Percentiles rank a stretch among this genome's conserved stretches.
These are phyloP conservation scores for Frankliniella fusca DNA, from an alignment of 2,888 invertebrate species.

Conservation along the genomic window DNA sequence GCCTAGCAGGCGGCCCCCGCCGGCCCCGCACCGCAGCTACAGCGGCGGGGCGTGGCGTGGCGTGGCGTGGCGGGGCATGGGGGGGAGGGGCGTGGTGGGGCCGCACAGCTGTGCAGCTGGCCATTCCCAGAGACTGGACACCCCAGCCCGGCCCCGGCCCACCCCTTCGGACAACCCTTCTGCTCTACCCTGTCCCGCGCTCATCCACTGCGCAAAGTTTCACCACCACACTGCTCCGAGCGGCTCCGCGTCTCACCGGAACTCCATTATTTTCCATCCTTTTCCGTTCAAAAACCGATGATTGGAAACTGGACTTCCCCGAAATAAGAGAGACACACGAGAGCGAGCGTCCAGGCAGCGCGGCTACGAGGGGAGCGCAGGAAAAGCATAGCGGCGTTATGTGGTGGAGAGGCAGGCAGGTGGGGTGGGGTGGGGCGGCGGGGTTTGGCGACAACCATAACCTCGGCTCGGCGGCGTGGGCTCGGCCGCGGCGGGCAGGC, in stretches of 20 bases:
- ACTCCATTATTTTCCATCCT: no score
- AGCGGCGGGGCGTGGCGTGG: neutral
- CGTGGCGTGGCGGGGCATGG: neutral
- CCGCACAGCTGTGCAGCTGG: constrained; percentile 9
- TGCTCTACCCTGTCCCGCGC: neutral
- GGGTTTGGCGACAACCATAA: neutral
- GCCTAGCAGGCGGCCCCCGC: neutral
- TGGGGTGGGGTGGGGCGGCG: neutral
- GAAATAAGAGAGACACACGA: neutral
- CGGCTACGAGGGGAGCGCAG: no score
- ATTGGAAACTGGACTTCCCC: no score
- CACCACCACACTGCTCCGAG: neutral
- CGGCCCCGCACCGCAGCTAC: constrained; percentile 2
- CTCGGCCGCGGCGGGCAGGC: neutral
- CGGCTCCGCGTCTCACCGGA: neutral
- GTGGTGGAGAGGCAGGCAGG: no score
- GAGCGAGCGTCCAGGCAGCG: neutral
- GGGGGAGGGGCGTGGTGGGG: neutral
- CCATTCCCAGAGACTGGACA: constrained; percentile 8
- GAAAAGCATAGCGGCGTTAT: no score
- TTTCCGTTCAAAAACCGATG: no score
- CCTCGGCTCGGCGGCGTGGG: neutral
- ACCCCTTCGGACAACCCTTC: neutral
- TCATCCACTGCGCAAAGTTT: neutral
- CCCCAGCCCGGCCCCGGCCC: neutral